Conservation (phyloP, 2,888 invertebrate genomes). For the Ypsolopha scabrella region DNA sequence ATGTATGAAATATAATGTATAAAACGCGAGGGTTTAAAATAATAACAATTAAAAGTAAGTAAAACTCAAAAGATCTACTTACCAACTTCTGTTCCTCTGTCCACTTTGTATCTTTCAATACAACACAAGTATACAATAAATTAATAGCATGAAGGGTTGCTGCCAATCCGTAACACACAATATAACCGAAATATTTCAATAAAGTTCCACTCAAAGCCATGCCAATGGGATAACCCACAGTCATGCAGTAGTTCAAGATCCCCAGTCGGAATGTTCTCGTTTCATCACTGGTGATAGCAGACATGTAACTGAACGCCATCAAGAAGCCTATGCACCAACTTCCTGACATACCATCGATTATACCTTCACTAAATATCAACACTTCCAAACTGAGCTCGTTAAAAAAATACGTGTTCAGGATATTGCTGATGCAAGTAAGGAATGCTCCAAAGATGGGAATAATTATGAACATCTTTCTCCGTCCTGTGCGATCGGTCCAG, state of each 20-base stretch:
- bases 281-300: constrained; percentile 85
- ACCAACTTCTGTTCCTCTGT: constrained; percentile 41
- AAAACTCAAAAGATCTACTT: constrained; percentile 8
- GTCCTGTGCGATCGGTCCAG: constrained; percentile 78
- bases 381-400: constrained; percentile 85
- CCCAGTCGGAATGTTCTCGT: constrained; percentile 87
- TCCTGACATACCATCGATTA: constrained; percentile 85
- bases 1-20: no score
- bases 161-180: constrained; percentile 80
- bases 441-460: constrained; percentile 86
- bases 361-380: constrained; percentile 79
- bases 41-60: no score
- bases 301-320: constrained; percentile 89
- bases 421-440: constrained; percentile 79
- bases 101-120: constrained; percentile 73
- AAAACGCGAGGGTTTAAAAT: no score
- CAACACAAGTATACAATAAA: constrained; percentile 74
- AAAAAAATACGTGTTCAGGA: constrained; percentile 83
- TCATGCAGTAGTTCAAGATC: constrained; percentile 87
- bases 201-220: constrained; percentile 87
- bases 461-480: constrained; percentile 83
- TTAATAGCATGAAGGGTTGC: constrained; percentile 75
- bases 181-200: constrained; percentile 78
- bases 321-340: constrained; percentile 91
- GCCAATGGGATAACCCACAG: constrained; percentile 88